Evolutionary conservation across 1,140 invertebrate genomes (phyloP).

Genomic region (Micrasema minimum): DNA sequence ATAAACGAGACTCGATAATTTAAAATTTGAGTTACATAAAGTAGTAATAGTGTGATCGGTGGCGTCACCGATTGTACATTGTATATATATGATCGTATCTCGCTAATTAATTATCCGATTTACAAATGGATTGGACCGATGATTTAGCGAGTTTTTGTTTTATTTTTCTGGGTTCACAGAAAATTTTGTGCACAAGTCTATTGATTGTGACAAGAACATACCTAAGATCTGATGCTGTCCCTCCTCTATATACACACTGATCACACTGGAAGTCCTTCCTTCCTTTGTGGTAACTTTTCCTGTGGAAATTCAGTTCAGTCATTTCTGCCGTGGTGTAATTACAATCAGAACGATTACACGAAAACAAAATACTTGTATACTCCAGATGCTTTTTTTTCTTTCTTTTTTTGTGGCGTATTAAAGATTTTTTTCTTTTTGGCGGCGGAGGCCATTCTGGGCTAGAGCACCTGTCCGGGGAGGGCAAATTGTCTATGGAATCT

Average conservation of each 20-base stretch:
- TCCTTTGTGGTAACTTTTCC: slow-evolving; percentile 44
- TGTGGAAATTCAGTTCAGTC: slow-evolving; percentile 46
- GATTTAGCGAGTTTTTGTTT: no score
- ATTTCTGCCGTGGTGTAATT: slow-evolving; percentile 29
- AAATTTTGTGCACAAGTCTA: no score
- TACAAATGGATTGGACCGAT: no score
- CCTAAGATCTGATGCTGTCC: slow-evolving; percentile 52
- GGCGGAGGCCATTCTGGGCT: slow-evolving; percentile 33
- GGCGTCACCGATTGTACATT: no score
- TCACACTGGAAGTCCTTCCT: slow-evolving; percentile 51
- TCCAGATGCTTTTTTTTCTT: slow-evolving; percentile 13
- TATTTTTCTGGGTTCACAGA: no score
- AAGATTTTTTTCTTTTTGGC: slow-evolving; percentile 27
- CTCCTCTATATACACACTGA: slow-evolving; percentile 48
- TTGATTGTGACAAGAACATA: no score
- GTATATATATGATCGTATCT: no score
- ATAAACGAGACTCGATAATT: no score
- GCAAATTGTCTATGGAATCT: slow-evolving; percentile 5
- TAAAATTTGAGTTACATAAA: no score
- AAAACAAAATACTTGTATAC: slow-evolving; percentile 3
- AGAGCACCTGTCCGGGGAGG: slow-evolving; percentile 21
- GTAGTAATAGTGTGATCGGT: no score
- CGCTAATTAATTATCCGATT: no score
- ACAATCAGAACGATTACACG: slow-evolving; percentile 47
- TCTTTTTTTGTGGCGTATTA: slow-evolving; percentile 21